These are phyloP conservation scores for Natator depressus DNA, from an alignment of 2,113 vertebrate genomes.

Conservation along the genomic window DNA sequence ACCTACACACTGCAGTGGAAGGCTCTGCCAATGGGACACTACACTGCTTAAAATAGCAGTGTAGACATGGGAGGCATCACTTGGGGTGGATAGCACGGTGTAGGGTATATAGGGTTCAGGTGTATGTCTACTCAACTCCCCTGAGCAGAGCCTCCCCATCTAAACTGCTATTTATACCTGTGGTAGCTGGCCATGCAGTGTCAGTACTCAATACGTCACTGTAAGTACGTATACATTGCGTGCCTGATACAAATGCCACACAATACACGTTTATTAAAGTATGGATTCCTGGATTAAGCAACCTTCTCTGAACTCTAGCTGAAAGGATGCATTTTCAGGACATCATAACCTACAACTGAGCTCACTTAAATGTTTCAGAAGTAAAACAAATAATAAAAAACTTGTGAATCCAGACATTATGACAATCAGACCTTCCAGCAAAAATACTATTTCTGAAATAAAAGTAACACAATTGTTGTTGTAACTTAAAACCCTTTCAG, in stretches of 20 bases:
- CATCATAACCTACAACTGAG: not conserved
- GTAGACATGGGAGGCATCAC: not conserved
- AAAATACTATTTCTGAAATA: not conserved
- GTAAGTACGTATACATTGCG: not conserved
- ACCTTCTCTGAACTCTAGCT: not conserved
- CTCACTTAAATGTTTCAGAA: not conserved
- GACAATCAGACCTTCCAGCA: not conserved
- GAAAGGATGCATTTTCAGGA: not conserved
- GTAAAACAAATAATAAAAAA: not conserved
- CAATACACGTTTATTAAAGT: not conserved
- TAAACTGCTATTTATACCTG: not conserved
- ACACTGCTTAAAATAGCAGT: not conserved
- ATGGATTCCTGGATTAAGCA: not conserved
- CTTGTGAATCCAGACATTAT: not conserved
- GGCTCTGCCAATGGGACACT: not conserved
- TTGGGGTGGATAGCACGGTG: not conserved
- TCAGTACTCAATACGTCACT: not conserved
- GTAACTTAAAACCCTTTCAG: not conserved
- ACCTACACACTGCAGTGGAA: not conserved
- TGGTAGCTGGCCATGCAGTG: not conserved
- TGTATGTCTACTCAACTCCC: not conserved
- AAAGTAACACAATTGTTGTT: not conserved
- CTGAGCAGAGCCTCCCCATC: not conserved
- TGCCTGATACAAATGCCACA: not conserved
- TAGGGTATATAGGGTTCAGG: not conserved